Conservation (phyloP, 2,888 invertebrate genomes). For the Neoitamus cyanurus region DNA sequence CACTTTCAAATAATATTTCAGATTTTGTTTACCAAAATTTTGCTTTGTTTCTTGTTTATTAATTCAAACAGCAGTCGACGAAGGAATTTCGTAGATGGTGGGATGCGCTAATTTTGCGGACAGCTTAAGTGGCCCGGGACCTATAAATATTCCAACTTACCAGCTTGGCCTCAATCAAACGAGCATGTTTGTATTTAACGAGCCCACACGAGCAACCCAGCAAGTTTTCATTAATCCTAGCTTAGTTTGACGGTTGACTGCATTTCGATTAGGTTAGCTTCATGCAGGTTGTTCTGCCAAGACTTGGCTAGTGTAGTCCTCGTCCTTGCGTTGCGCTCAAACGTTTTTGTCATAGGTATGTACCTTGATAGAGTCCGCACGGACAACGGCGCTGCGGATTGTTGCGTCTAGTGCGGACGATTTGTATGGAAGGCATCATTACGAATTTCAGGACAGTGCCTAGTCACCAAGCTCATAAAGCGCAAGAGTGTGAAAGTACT, state of each 20-base stretch:
- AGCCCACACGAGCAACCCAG: neutral
- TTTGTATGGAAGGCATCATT: neutral
- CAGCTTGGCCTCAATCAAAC: neutral
- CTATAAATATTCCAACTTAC: neutral
- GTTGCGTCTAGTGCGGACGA: neutral
- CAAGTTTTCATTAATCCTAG: constrained; percentile 1
- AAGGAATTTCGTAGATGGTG: neutral
- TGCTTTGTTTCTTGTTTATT: neutral
- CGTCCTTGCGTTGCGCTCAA: neutral
- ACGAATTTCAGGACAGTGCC: neutral
- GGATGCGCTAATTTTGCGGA: neutral
- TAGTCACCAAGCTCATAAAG: neutral
- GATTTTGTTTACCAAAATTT: neutral
- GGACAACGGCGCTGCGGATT: neutral
- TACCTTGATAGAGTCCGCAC: neutral
- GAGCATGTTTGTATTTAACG: neutral
- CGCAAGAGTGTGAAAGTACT: neutral
- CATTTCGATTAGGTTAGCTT: neutral
- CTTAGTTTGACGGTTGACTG: neutral
- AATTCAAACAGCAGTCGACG: neutral
- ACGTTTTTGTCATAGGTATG: neutral
- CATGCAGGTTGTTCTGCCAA: neutral
- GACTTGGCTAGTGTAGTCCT: neutral
- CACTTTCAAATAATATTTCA: no score
- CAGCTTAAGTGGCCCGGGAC: neutral